A percentile compares a stretch with the other conserved stretches of the same genome.
Evolutionary conservation across 2,888 invertebrate genomes (phyloP).

Genomic region (Anodontia alba): DNA sequence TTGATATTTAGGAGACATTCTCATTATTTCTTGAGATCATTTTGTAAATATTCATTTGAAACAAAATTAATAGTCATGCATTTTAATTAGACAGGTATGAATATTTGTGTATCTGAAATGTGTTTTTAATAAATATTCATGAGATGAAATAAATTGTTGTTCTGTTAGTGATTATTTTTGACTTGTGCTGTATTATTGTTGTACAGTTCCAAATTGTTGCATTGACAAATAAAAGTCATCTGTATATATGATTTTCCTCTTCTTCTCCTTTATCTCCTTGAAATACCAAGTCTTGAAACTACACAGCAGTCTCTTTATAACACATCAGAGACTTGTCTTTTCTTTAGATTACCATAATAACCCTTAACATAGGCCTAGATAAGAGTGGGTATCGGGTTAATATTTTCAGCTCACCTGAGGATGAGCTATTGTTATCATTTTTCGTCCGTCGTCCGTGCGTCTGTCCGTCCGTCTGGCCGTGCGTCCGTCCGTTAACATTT

Average conservation of each 20-base stretch:
- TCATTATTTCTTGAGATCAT: neutral
- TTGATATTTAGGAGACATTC: neutral
- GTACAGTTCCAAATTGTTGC: conserved; percentile 58
- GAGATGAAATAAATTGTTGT: conserved; percentile 11
- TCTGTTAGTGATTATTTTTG: conserved; percentile 18
- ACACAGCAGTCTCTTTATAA: no score
- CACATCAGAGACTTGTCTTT: no score
- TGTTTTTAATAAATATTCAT: conserved; percentile 10
- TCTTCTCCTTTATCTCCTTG: neutral
- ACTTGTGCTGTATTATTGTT: conserved; percentile 39
- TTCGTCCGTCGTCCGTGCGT: no score
- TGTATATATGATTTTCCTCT: conserved; percentile 34
- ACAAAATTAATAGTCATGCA: neutral
- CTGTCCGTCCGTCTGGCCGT: no score
- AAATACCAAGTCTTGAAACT: no score
- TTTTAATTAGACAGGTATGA: neutral
- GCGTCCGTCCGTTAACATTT: no score
- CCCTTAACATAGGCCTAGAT: no score
- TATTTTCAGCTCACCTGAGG: no score
- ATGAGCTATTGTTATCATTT: no score
- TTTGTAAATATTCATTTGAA: neutral
- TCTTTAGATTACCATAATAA: no score
- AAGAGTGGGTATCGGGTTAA: no score
- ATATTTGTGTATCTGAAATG: neutral
- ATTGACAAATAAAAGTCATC: conserved; percentile 60